Evolutionary conservation across 2,113 vertebrate species (phyloP).

Genomic region (Channa maculata): DNA sequence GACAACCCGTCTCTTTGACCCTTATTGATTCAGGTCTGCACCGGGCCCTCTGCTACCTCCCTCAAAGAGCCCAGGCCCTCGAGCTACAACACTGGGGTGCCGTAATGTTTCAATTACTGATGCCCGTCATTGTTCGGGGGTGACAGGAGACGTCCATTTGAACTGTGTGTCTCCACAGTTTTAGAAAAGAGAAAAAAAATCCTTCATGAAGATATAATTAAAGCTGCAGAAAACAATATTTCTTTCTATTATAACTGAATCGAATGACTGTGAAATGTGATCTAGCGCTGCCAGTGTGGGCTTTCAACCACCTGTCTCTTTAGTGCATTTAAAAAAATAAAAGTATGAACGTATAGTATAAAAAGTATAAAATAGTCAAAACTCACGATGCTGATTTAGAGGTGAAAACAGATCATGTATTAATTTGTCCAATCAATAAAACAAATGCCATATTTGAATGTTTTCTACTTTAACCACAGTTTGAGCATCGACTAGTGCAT

Average conservation of each 20-base stretch:
- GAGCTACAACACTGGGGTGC: conserved; percentile 49
- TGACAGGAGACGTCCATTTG: conserved; percentile 37
- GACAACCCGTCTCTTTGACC: conserved; percentile 58
- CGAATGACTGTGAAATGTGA: neutral
- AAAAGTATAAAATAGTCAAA: too few relatives aligned
- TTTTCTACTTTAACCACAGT: too few relatives aligned
- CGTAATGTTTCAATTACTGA: conserved; percentile 66
- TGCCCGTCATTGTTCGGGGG: conserved; percentile 40
- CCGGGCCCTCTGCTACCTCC: conserved; percentile 38
- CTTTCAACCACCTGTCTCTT: too few relatives aligned
- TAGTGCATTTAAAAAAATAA: too few relatives aligned
- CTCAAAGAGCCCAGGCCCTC: conserved; percentile 39
- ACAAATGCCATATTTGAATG: too few relatives aligned
- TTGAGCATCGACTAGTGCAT: too few relatives aligned
- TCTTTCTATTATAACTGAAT: neutral
- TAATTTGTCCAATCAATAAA: too few relatives aligned
- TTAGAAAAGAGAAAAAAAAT: neutral
- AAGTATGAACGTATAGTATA: too few relatives aligned
- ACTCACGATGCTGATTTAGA: too few relatives aligned
- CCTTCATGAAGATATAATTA: neutral
- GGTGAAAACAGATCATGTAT: too few relatives aligned
- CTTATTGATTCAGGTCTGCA: conserved; percentile 66
- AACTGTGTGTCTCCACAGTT: conserved; percentile 7
- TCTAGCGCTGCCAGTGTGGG: too few relatives aligned
- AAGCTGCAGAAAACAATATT: neutral